Evolutionary conservation across 2,888 invertebrate genomes (phyloP), one percentile per base, ranked within the genome.

Genomic region (Dynastes tityus): DNA sequence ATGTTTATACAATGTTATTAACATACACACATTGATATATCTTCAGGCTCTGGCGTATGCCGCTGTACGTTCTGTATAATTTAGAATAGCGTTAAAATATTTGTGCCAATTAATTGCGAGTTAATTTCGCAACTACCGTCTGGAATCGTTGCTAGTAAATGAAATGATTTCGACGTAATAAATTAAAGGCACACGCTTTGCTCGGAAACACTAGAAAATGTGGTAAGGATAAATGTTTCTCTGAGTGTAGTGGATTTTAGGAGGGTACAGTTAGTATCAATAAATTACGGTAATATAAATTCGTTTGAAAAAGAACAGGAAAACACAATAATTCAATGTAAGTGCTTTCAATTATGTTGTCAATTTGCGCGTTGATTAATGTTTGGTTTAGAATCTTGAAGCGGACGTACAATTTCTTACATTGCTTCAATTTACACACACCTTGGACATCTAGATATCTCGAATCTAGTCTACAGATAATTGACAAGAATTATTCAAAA

Each of bases 91-190:
- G 63, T 77, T 45, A 40, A 67, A 37, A 22, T 40, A 67, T 22
- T 67, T 67, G 32, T 45, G 67, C 40, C 67, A 67, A 67, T 67
- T 67, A 45, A 67, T 40, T 40, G 8, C 45, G 40, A 40, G 49
- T 37, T 67, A 67, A 67, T 67, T 67, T 40, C 49, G 40, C 22
- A 67, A 67, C 32, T 67, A 67, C 40, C 67, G 32, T 55, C 22
- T 55, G 6, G 55, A 45, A 45, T 8, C 45, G 11, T 45, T 45
- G 45, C 6, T 55, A 22, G n/a, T 22, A 22, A 55, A 55, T 55
- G 55, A 16, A 55, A 55, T 22, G 55, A 55, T 55, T 55, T 16
- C 16, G 45, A 11, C 45, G 16, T 55, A 8, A 55, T 55, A 55
- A 55, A 16, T 55, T 55, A 45, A 45, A 45, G 9, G 11, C 45